Evolutionary conservation across 2,888 invertebrate species (phyloP).

Genomic region (Drosophila suboccidentalis): DNA sequence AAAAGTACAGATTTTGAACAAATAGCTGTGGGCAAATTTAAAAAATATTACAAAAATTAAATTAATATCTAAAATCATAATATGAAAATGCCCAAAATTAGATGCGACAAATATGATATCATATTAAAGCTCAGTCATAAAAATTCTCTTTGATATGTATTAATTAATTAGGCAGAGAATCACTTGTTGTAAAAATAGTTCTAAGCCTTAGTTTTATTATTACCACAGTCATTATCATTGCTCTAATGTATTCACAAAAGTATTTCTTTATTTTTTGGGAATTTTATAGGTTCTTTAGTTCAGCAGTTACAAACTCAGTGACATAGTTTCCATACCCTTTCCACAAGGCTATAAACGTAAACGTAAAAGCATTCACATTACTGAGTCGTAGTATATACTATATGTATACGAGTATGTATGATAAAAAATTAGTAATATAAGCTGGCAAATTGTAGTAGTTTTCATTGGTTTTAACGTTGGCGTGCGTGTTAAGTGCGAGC

Average conservation of each 20-base stretch:
- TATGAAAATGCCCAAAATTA: not conserved
- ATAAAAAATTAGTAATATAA: conserved; percentile 75
- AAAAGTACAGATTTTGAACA: too few relatives aligned
- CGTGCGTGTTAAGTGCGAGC: conserved; percentile 77
- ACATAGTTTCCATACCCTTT: conserved; percentile 44
- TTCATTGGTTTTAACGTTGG: conserved; percentile 78
- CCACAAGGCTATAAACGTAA: conserved; percentile 33
- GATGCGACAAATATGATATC: not conserved
- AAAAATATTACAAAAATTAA: too few relatives aligned
- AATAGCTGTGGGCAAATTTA: too few relatives aligned
- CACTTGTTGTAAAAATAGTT: not conserved
- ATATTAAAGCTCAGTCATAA: not conserved
- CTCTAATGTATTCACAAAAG: conserved; percentile 5
- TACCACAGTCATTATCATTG: not conserved
- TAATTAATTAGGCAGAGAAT: not conserved
- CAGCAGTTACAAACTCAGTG: conserved; percentile 30
- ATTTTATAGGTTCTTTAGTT: conserved; percentile 1
- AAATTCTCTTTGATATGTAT: not conserved
- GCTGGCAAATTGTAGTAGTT: conserved; percentile 80
- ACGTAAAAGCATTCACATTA: conserved; percentile 52
- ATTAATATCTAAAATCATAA: too few relatives aligned
- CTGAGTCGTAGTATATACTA: conserved; percentile 24
- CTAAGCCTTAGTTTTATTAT: not conserved
- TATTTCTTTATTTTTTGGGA: not conserved
- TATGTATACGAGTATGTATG: too few relatives aligned